A percentile compares a stretch with the other conserved stretches of the same genome.
Evolutionary conservation across 2,797 vertebrate species (phyloP).

Genomic region (Heteromormyrus szaboi): DNA sequence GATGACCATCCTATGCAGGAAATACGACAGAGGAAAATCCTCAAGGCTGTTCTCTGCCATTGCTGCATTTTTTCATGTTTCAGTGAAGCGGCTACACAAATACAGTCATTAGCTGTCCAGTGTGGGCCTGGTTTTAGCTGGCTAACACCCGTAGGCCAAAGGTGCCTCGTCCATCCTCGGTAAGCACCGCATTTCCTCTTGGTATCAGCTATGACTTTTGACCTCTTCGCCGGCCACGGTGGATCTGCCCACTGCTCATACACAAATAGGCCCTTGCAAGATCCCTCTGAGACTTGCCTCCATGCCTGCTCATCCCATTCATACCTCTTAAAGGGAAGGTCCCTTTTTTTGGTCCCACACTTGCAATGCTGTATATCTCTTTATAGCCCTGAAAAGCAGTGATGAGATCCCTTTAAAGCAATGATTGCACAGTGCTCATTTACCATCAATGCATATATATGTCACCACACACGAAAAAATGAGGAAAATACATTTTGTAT

Average conservation of each 20-base stretch:
- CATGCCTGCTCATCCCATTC: neutral
- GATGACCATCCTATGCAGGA: neutral
- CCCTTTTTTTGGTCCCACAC: neutral
- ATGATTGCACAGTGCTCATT: neutral
- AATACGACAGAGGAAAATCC: neutral
- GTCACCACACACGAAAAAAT: neutral
- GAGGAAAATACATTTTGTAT: constrained; percentile 23
- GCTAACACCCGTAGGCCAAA: neutral
- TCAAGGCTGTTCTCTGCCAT: neutral
- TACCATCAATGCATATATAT: neutral
- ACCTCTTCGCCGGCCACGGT: neutral
- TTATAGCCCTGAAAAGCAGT: neutral
- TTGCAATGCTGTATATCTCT: neutral
- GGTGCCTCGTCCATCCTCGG: neutral
- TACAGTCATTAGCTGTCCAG: no score
- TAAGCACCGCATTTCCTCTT: neutral
- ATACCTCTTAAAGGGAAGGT: neutral
- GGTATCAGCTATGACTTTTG: neutral
- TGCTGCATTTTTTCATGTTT: neutral
- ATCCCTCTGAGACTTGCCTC: neutral
- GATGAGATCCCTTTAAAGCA: neutral
- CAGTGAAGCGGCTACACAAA: neutral
- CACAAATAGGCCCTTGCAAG: neutral
- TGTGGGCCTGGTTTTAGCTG: neutral
- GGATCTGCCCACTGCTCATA: neutral